Conservation (phyloP, 2,113 vertebrate genomes). For the Ellobius talpinus region DNA sequence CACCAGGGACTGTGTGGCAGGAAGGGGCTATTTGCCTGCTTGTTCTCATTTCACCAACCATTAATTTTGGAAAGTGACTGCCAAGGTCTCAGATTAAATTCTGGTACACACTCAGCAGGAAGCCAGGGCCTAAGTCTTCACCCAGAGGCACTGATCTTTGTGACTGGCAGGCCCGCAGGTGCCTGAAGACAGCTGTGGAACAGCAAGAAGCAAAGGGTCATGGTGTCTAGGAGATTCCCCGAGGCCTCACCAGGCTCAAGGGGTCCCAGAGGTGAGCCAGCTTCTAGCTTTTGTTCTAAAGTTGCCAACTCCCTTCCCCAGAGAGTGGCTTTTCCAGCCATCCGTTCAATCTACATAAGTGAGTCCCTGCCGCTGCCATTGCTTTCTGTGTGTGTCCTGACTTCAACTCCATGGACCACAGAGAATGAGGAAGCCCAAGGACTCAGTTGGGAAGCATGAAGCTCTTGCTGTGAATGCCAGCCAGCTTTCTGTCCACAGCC, state of each 20-base stretch:
- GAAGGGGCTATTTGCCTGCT: slow-evolving; percentile 47
- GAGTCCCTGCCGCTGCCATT: not conserved
- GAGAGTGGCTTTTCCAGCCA: not conserved
- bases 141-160: accelerated
- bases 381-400: too few relatives aligned
- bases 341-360: not conserved
- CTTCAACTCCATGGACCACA: not conserved
- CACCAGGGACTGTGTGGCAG: not conserved
- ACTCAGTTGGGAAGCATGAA: not conserved
- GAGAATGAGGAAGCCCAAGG: not conserved
- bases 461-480: not conserved
- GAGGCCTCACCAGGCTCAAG: not conserved
- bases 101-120: not conserved
- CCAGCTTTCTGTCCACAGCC: not conserved
- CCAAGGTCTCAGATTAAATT: slow-evolving; percentile 50
- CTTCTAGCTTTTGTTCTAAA: not conserved
- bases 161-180: not conserved
- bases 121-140: not conserved
- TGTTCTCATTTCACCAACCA: slow-evolving; percentile 54
- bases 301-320: not conserved
- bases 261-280: too few relatives aligned
- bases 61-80: slow-evolving; percentile 49
- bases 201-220: not conserved
- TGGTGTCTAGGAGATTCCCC: not conserved
- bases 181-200: not conserved